A percentile compares a stretch with the other conserved stretches of the same genome.
These are phyloP conservation scores for Genyomyrus donnyi DNA, from an alignment of 2,113 vertebrate species.

Conservation along the genomic window DNA sequence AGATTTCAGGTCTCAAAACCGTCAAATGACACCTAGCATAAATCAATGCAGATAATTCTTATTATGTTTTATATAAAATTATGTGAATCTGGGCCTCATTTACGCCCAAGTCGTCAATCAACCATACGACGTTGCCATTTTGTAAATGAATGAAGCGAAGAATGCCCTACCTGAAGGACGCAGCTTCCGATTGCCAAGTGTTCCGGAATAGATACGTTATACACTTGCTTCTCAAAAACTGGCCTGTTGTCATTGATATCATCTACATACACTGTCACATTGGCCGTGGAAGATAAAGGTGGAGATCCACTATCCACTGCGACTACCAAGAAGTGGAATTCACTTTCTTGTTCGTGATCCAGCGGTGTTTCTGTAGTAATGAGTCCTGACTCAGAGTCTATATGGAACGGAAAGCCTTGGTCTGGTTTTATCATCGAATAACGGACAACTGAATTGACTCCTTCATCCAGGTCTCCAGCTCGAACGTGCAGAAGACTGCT, in stretches of 20 bases:
- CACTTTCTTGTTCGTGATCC: slow-evolving; percentile 67
- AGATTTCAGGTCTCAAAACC: neutral
- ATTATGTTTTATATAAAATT: neutral
- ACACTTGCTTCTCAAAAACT: slow-evolving; percentile 69
- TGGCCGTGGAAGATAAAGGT: slow-evolving; percentile 62
- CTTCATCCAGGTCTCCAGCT: slow-evolving; percentile 70
- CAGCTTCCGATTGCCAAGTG: slow-evolving; percentile 63
- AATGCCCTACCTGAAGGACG: slow-evolving; percentile 71
- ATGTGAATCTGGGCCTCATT: neutral
- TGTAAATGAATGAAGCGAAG: neutral
- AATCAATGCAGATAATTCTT: neutral
- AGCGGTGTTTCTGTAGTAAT: slow-evolving; percentile 58
- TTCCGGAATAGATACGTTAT: slow-evolving; percentile 67
- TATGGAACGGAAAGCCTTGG: slow-evolving; percentile 46
- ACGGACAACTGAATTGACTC: slow-evolving; percentile 59
- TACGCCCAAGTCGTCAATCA: neutral
- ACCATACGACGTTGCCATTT: neutral
- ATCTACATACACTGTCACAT: slow-evolving; percentile 64
- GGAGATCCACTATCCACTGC: slow-evolving; percentile 69
- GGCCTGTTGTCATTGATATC: slow-evolving; percentile 88
- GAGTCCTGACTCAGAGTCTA: slow-evolving; percentile 64
- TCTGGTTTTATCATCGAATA: slow-evolving; percentile 58
- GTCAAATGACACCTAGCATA: neutral
- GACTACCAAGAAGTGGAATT: slow-evolving; percentile 66
- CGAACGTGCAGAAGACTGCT: slow-evolving; percentile 63